A percentile compares a stretch with the other conserved stretches of the same genome.
These are phyloP conservation scores for Icerya purchasi DNA, from an alignment of 2,888 invertebrate species.

Conservation along the genomic window DNA sequence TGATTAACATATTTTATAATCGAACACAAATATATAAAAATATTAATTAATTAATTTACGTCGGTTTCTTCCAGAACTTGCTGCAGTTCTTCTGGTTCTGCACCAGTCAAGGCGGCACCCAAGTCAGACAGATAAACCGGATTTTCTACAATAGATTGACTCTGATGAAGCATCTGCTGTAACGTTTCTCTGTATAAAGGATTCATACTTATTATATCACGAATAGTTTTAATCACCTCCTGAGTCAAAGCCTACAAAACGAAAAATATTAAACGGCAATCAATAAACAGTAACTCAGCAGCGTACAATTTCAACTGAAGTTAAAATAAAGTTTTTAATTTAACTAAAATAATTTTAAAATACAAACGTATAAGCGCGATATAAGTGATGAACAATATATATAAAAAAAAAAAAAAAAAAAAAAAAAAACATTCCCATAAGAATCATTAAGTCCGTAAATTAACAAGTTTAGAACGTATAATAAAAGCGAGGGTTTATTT, in stretches of 20 bases:
- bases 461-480: too few species aligned
- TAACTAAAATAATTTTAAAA: too few species aligned
- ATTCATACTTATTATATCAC: conserved; percentile 93
- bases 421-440: too few species aligned
- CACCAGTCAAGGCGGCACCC: conserved; percentile 83
- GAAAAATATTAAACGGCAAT: too few species aligned
- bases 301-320: too few species aligned
- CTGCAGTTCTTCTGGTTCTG: conserved; percentile 78
- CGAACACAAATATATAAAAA: neutral
- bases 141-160: conserved; percentile 88
- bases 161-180: conserved; percentile 93
- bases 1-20: neutral
- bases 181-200: conserved; percentile 90
- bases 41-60: conserved; percentile 33
- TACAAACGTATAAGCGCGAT: too few species aligned
- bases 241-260: conserved; percentile 59
- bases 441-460: too few species aligned
- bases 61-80: conserved; percentile 82
- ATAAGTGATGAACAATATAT: too few species aligned
- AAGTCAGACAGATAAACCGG: conserved; percentile 92
- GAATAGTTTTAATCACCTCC: conserved; percentile 88
- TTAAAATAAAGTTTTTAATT: too few species aligned
- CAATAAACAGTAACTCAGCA: too few species aligned
- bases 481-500: too few species aligned
- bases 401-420: too few species aligned